Percentiles rank a stretch among this genome's conserved stretches.
Conservation (phyloP, 2,888 invertebrate genomes). For the Dermolepida albohirtum region DNA sequence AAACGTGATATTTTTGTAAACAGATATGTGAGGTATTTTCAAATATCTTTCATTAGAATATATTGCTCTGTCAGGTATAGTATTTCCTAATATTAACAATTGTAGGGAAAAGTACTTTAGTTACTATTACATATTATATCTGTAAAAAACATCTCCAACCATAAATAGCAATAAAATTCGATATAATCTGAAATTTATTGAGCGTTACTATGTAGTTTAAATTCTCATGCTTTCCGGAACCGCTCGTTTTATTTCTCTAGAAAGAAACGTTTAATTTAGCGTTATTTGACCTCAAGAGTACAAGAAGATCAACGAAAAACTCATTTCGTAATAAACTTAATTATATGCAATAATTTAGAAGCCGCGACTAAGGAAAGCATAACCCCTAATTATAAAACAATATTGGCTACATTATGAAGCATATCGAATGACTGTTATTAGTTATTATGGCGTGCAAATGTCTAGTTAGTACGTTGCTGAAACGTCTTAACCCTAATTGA, state of each 20-base stretch:
- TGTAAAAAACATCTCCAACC: slow-evolving; percentile 5
- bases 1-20: slow-evolving; percentile 38
- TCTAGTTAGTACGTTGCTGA: slow-evolving; percentile 48
- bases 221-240: neutral
- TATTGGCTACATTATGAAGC: neutral
- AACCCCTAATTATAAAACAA: neutral
- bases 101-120: slow-evolving; percentile 9
- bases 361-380: neutral
- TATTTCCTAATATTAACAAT: slow-evolving; percentile 19
- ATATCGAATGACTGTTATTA: slow-evolving; percentile 29
- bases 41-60: slow-evolving; percentile 17
- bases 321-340: too few relatives aligned
- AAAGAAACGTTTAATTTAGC: neutral
- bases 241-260: neutral
- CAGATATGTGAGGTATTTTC: slow-evolving; percentile 25
- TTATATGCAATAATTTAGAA: too few relatives aligned
- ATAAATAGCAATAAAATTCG: slow-evolving; percentile 8
- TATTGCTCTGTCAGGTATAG: slow-evolving; percentile 7
- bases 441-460: slow-evolving; percentile 38
- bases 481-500: slow-evolving; percentile 49
- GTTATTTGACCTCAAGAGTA: too few relatives aligned
- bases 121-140: slow-evolving; percentile 13
- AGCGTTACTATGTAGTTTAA: slow-evolving; percentile 7
- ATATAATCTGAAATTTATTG: slow-evolving; percentile 16
- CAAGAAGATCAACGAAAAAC: too few relatives aligned